Evolutionary conservation across 2,797 vertebrate genomes (phyloP).

Genomic region (Enteromius anoplus): DNA sequence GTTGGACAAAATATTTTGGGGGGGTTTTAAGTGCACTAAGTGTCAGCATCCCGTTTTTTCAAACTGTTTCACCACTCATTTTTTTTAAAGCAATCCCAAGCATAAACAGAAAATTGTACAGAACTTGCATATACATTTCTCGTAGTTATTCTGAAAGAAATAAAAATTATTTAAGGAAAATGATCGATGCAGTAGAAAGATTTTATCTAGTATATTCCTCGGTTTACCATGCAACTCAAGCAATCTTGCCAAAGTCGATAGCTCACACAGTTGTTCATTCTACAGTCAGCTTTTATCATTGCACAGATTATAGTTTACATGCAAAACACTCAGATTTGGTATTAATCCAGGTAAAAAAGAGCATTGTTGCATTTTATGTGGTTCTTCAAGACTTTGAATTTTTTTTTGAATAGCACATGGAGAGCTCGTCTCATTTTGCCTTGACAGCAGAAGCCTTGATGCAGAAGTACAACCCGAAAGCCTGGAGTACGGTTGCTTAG

Average conservation of each 20-base stretch:
- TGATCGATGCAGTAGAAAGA: conserved; percentile 50
- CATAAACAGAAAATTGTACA: conserved; percentile 82
- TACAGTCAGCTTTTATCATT: conserved; percentile 20
- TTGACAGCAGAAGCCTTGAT: neutral
- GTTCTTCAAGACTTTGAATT: neutral
- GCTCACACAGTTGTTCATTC: conserved; percentile 25
- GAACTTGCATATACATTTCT: conserved; percentile 84
- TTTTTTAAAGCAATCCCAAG: conserved; percentile 78
- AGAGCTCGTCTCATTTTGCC: neutral
- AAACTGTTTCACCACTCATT: conserved; percentile 75
- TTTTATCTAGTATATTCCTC: conserved; percentile 62
- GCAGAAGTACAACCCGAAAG: neutral
- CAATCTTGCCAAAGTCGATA: conserved; percentile 58
- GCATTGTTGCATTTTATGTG: neutral
- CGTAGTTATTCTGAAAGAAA: conserved; percentile 83
- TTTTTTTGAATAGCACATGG: neutral
- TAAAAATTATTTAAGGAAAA: conserved; percentile 87
- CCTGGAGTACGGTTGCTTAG: neutral
- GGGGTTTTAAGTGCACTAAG: conserved; percentile 78
- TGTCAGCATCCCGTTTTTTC: conserved; percentile 77
- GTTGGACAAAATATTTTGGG: conserved; percentile 77
- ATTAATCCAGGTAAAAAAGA: conserved; percentile 22
- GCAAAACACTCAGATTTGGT: neutral
- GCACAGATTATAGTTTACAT: conserved; percentile 14
- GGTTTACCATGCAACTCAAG: conserved; percentile 50